Evolutionary conservation across 2,113 vertebrate genomes (phyloP).

Genomic region (Malurus elegans): DNA sequence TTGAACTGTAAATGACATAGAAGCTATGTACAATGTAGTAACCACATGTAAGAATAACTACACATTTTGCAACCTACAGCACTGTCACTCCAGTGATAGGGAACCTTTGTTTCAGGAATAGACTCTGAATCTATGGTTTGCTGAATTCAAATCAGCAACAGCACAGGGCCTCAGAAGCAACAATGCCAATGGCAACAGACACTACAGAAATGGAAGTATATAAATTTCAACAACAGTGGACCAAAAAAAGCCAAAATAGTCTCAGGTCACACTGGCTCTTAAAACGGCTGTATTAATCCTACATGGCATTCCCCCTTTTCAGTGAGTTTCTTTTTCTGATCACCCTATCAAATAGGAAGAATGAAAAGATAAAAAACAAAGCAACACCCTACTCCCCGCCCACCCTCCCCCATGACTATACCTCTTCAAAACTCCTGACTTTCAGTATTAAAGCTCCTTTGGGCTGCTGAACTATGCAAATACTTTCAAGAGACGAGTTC

Average conservation of each 20-base stretch:
- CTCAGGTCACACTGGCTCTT: background rate
- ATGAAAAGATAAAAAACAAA: rapidly evolving
- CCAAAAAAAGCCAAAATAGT: background rate
- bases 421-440: background rate
- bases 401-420: background rate
- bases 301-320: background rate
- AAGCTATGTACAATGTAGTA: background rate
- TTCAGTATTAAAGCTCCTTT: background rate
- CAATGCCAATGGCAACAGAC: background rate
- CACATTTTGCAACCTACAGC: background rate
- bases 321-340: background rate
- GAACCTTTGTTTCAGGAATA: background rate
- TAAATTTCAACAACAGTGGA: background rate
- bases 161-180: background rate
- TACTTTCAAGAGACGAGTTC: background rate
- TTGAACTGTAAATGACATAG: background rate
- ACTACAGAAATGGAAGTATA: background rate
- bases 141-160: constrained; percentile 7
- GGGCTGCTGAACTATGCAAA: background rate
- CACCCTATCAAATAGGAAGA: background rate
- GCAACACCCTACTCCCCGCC: no score
- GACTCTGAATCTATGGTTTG: background rate
- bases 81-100: background rate
- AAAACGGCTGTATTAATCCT: background rate
- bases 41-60: background rate